Evolutionary conservation across 2,113 vertebrate species (phyloP).

Genomic region (Phaetusa simplex): DNA sequence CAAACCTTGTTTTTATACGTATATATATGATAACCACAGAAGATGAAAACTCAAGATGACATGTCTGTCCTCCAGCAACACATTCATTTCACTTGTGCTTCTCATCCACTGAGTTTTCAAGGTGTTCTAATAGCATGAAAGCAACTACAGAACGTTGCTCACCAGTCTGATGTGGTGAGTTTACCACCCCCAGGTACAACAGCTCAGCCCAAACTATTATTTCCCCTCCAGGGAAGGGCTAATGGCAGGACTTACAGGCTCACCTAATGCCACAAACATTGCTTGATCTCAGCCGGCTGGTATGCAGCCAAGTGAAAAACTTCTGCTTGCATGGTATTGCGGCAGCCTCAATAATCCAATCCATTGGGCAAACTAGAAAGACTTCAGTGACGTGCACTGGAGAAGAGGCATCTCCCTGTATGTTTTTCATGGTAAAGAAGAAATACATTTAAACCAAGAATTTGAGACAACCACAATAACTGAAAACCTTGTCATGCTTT

Average conservation of each 20-base stretch:
- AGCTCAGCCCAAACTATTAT: background rate
- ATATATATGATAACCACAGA: background rate
- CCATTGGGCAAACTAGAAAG: background rate
- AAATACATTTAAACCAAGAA: background rate
- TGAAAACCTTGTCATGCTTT: background rate
- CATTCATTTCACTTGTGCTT: background rate
- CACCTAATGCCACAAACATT: background rate
- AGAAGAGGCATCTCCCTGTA: background rate
- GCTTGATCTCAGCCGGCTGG: background rate
- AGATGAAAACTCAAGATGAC: background rate
- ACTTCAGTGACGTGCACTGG: no score
- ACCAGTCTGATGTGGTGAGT: background rate
- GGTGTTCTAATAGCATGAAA: background rate
- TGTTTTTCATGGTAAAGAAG: background rate
- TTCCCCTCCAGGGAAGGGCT: background rate
- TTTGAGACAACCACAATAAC: background rate
- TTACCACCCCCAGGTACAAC: background rate
- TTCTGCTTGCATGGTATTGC: fast-evolving
- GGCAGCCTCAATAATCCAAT: background rate
- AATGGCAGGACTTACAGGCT: background rate
- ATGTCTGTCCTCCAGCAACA: background rate
- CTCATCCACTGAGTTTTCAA: background rate
- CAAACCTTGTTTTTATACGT: background rate
- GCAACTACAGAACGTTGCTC: background rate
- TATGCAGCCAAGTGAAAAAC: background rate